Evolutionary conservation across 2,888 invertebrate genomes (phyloP).

Genomic region (Ctenicera cuprea): DNA sequence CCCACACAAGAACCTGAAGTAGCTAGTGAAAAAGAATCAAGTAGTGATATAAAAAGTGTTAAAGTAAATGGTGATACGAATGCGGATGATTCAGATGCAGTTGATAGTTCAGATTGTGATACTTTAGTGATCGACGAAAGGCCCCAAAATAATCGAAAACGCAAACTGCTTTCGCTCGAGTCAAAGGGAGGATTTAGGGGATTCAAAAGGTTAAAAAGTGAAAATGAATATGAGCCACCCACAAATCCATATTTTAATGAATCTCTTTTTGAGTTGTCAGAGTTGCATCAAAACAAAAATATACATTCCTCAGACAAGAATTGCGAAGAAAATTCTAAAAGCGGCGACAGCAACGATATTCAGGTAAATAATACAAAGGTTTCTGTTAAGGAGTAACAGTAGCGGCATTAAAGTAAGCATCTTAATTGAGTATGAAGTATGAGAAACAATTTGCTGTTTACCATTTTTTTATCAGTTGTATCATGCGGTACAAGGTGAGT

Average conservation of each 20-base stretch:
- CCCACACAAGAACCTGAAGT: slow-evolving; percentile 56
- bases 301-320: slow-evolving; percentile 32
- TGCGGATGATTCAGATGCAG: slow-evolving; percentile 60
- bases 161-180: slow-evolving; percentile 39
- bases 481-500: no score
- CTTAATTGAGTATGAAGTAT: background rate
- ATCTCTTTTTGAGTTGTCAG: slow-evolving; percentile 70
- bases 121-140: slow-evolving; percentile 70
- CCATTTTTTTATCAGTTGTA: no score
- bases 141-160: slow-evolving; percentile 54
- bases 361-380: slow-evolving; percentile 33
- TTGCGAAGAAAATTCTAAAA: slow-evolving; percentile 19
- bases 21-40: slow-evolving; percentile 36
- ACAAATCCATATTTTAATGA: slow-evolving; percentile 70
- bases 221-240: slow-evolving; percentile 61
- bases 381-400: no score
- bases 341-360: slow-evolving; percentile 34
- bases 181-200: slow-evolving; percentile 53
- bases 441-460: no score
- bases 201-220: slow-evolving; percentile 49
- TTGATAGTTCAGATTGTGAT: slow-evolving; percentile 70
- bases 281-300: slow-evolving; percentile 60
- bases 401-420: no score
- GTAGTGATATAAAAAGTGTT: slow-evolving; percentile 46
- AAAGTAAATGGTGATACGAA: slow-evolving; percentile 67